These are phyloP conservation scores for Episyrphus balteatus DNA, from an alignment of 1,140 invertebrate species.

Conservation along the genomic window DNA sequence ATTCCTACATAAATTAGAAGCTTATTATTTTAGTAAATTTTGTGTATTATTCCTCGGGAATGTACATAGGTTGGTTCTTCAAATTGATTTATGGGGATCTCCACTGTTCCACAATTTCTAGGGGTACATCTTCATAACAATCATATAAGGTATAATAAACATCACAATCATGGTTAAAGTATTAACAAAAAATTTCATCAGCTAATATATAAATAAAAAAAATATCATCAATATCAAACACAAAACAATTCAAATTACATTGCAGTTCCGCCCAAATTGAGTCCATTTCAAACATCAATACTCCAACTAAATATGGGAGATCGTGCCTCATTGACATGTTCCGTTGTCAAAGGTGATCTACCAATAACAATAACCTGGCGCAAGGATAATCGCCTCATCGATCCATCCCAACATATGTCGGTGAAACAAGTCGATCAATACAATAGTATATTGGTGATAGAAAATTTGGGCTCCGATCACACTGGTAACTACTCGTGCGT, in stretches of 20 bases:
- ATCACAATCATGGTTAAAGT: no score
- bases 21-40: no score
- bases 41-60: no score
- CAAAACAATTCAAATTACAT: slow-evolving; percentile 24
- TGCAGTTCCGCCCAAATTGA: slow-evolving; percentile 72
- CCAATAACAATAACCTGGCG: slow-evolving; percentile 66
- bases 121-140: no score
- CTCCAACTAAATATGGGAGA: slow-evolving; percentile 64
- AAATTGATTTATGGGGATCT: no score
- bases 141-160: no score
- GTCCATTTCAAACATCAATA: slow-evolving; percentile 61
- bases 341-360: slow-evolving; percentile 64
- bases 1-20: no score
- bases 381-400: slow-evolving; percentile 58
- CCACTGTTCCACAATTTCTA: no score
- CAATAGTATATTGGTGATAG: slow-evolving; percentile 67
- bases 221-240: neutral
- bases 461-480: slow-evolving; percentile 62
- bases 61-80: no score
- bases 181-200: no score
- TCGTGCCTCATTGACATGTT: slow-evolving; percentile 62
- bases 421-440: slow-evolving; percentile 63
- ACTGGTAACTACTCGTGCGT: slow-evolving; percentile 68
- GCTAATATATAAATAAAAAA: neutral
- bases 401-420: slow-evolving; percentile 47